A percentile compares a stretch with the other conserved stretches of the same genome.
These are phyloP conservation scores for Drosophila pruinosa DNA, from an alignment of 1,140 invertebrate species.

Conservation along the genomic window DNA sequence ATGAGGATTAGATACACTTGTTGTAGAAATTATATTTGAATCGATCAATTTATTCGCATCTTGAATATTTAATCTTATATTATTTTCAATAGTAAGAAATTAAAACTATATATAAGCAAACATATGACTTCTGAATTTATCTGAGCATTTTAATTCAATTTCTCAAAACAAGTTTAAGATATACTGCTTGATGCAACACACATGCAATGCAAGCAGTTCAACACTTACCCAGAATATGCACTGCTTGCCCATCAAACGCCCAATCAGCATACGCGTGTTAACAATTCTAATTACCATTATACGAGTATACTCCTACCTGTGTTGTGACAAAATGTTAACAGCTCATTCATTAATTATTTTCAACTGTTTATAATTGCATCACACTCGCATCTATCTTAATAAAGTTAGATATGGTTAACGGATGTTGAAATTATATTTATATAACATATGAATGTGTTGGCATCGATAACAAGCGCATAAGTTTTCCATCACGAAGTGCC, in stretches of 20 bases:
- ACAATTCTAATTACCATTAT: too few relatives aligned
- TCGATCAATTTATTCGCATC: background rate
- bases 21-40: background rate
- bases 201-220: background rate
- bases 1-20: background rate
- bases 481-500: background rate
- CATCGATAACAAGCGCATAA: background rate
- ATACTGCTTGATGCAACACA: background rate
- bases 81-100: too few relatives aligned
- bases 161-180: background rate
- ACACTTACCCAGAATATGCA: background rate
- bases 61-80: too few relatives aligned
- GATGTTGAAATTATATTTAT: constrained; percentile 4
- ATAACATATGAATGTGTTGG: too few relatives aligned
- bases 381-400: background rate
- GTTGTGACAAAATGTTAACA: background rate
- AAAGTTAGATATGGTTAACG: background rate
- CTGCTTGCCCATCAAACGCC: background rate
- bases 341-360: background rate
- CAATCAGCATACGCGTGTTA: too few relatives aligned
- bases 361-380: constrained; percentile 1
- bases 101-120: too few relatives aligned
- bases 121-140: too few relatives aligned
- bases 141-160: too few relatives aligned
- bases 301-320: too few relatives aligned